phyloP scores from a whole-genome alignment of 2,113 vertebrate species.

The Monarcha castaneiventris region DNA sequence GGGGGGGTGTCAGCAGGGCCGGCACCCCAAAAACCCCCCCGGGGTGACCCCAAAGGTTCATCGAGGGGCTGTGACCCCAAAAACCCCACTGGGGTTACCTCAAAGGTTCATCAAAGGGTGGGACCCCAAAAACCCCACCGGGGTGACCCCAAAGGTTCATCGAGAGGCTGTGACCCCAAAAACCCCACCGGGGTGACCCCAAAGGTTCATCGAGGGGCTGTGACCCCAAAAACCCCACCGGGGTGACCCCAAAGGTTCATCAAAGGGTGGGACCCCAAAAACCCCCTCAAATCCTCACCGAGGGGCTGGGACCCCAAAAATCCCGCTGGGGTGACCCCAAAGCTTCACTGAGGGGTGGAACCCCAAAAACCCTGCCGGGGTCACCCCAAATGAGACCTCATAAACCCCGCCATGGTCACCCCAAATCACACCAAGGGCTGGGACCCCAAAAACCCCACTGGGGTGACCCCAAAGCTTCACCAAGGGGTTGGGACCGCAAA shows the following conservation, averaged over 20 bases:
- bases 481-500: too few species aligned
- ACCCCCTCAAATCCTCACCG: too few species aligned
- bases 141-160: slow-evolving; percentile 11
- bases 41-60: neutral
- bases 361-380: neutral
- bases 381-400: neutral
- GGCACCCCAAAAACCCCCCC: neutral
- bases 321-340: too few species aligned
- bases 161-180: neutral
- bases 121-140: too few species aligned
- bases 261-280: too few species aligned
- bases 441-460: too few species aligned
- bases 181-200: fast-evolving
- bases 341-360: too few species aligned
- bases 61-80: neutral
- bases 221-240: neutral
- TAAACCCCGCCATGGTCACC: neutral
- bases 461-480: neutral
- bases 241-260: neutral
- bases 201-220: neutral
- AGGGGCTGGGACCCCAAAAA: neutral
- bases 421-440: neutral
- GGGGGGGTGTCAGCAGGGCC: fast-evolving
- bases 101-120: too few species aligned
- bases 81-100: neutral